Conservation (phyloP, 1,140 invertebrate species). For the Drosophila cardini region DNA sequence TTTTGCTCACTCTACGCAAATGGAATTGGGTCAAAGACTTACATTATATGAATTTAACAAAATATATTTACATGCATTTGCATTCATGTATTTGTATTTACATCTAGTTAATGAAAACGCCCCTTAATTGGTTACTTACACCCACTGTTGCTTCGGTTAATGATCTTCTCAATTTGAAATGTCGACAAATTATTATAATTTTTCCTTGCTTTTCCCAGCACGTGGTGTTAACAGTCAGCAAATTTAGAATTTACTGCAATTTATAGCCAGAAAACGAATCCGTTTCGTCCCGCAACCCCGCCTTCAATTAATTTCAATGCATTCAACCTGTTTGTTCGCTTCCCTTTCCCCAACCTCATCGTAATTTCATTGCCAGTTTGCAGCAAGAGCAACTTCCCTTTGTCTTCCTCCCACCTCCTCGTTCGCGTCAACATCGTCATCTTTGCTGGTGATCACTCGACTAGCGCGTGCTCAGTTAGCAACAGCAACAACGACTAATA, state of each 20-base stretch:
- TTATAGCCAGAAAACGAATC: conserved; percentile 51
- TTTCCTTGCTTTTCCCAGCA: conserved; percentile 34
- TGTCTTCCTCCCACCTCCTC: conserved; percentile 22
- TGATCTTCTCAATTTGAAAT: not conserved
- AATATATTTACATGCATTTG: not conserved
- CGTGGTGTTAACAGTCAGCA: conserved; percentile 38
- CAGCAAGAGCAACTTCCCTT: conserved; percentile 28
- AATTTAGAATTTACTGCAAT: conserved; percentile 69
- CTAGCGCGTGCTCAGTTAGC: conserved; percentile 64
- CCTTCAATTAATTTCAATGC: conserved; percentile 59
- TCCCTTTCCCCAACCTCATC: not conserved
- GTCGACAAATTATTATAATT: conserved; percentile 1
- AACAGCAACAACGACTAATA: conserved; percentile 20
- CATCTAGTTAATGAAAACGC: not conserved
- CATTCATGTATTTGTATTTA: not conserved
- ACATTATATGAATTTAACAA: conserved; percentile 5
- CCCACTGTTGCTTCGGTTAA: not conserved
- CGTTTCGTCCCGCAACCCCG: conserved; percentile 14
- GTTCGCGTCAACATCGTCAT: conserved; percentile 11
- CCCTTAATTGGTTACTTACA: not conserved
- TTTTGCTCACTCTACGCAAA: not conserved
- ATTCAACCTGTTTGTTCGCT: conserved; percentile 67
- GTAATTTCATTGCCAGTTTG: conserved; percentile 26
- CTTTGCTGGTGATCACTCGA: conserved; percentile 68
- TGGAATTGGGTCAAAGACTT: conserved; percentile 23